Evolutionary conservation across 2,113 vertebrate genomes (phyloP).

Genomic region (Alexandromys fortis): DNA sequence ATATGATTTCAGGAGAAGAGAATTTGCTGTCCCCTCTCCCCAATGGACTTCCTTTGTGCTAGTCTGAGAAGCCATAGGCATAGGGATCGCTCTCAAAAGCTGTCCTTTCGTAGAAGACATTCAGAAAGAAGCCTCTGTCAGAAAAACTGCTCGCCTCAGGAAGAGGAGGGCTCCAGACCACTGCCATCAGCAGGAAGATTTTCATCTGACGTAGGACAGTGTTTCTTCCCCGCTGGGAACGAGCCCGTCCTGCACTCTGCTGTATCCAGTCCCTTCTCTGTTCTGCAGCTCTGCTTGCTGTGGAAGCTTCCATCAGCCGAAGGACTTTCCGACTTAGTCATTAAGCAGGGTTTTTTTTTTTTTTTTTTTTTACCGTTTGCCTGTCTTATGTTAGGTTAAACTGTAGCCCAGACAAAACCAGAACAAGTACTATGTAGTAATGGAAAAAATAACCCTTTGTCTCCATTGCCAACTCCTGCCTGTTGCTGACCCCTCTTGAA

Average conservation of each 20-base stretch:
- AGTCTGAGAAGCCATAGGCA: not conserved
- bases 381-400: not conserved
- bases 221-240: not conserved
- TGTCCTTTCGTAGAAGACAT: not conserved
- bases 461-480: not conserved
- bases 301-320: not conserved
- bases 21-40: not conserved
- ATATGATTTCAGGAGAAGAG: not conserved
- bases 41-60: not conserved
- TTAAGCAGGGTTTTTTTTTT: too few relatives aligned
- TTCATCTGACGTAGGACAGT: not conserved
- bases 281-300: not conserved
- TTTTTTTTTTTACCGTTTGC: too few relatives aligned
- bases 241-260: not conserved
- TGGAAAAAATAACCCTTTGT: not conserved
- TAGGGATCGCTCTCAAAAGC: not conserved
- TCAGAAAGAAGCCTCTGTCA: not conserved
- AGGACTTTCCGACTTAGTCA: not conserved
- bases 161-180: not conserved
- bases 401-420: not conserved
- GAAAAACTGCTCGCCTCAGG: not conserved
- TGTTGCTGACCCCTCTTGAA: not conserved
- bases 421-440: not conserved
- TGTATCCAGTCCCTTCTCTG: not conserved
- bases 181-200: not conserved